These are phyloP conservation scores for Hipparchia semele DNA, from an alignment of 2,888 invertebrate genomes.

Conservation along the genomic window DNA sequence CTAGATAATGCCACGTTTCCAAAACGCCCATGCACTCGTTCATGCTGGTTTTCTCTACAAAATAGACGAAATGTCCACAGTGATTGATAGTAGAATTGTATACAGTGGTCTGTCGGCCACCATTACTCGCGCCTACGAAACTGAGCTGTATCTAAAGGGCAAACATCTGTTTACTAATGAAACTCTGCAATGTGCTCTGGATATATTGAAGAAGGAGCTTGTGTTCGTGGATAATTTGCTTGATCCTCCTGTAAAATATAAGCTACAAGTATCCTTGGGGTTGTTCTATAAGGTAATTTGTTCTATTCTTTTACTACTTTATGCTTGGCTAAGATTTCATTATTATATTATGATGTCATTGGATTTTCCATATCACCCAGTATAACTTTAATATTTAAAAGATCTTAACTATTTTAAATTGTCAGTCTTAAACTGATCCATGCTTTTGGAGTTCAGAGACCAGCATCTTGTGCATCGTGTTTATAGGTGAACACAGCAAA, in stretches of 20 bases:
- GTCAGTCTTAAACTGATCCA: no score
- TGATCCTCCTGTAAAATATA: slow-evolving; percentile 81
- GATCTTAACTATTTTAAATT: no score
- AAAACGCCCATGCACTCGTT: slow-evolving; percentile 88
- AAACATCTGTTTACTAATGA: slow-evolving; percentile 61
- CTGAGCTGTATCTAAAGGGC: slow-evolving; percentile 70
- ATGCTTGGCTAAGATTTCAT: no score
- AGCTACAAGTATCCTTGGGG: slow-evolving; percentile 81
- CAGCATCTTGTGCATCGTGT: no score
- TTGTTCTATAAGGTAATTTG: slow-evolving; percentile 84
- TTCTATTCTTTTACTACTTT: neutral
- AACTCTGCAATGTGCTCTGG: slow-evolving; percentile 62
- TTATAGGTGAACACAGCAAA: no score
- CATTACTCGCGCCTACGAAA: slow-evolving; percentile 67
- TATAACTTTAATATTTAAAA: no score
- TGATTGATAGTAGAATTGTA: slow-evolving; percentile 74
- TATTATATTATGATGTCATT: no score
- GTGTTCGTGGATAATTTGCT: slow-evolving; percentile 63
- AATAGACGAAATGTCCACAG: slow-evolving; percentile 50
- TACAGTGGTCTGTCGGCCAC: slow-evolving; percentile 78
- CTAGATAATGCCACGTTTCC: slow-evolving; percentile 88
- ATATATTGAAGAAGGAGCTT: slow-evolving; percentile 52
- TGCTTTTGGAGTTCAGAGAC: no score
- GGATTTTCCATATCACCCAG: no score
- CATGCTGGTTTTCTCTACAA: slow-evolving; percentile 87